phyloP scores from a whole-genome alignment of 1,140 invertebrate genomes.

The Eupristina koningsbergeri region DNA sequence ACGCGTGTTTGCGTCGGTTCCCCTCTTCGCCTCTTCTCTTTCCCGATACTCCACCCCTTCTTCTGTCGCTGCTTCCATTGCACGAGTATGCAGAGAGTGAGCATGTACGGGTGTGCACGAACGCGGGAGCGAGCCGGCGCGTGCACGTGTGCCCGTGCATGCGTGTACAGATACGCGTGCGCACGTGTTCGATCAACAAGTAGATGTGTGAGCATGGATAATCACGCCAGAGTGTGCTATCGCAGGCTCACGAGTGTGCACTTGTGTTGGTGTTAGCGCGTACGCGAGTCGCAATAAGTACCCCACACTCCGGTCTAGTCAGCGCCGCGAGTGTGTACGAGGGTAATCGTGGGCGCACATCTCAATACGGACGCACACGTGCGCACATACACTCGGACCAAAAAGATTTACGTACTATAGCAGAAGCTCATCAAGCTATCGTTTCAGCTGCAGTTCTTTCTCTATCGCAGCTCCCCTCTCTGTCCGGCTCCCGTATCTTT shows the following conservation, averaged over 20 bases:
- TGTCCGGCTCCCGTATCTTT: background rate
- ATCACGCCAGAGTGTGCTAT: background rate
- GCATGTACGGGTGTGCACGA: background rate
- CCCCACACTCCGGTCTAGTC: too few species aligned
- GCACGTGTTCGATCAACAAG: slow-evolving; percentile 22
- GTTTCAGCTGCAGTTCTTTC: slow-evolving; percentile 45
- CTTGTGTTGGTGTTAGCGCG: background rate
- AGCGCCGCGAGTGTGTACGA: background rate
- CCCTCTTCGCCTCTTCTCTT: background rate
- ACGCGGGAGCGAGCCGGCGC: background rate
- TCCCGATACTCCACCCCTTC: background rate
- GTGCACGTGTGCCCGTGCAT: too few species aligned
- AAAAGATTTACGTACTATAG: background rate
- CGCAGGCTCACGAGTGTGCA: background rate
- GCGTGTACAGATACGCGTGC: background rate
- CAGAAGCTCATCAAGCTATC: slow-evolving; percentile 67
- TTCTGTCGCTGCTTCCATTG: background rate
- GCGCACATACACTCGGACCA: too few species aligned
- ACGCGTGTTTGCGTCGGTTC: background rate
- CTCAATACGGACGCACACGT: background rate
- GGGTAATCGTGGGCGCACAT: background rate
- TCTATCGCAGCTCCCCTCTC: background rate
- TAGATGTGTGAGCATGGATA: background rate
- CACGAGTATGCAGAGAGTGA: background rate
- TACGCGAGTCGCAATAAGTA: too few species aligned